phyloP scores from a whole-genome alignment of 2,113 vertebrate genomes.

The Casuarius casuarius region DNA sequence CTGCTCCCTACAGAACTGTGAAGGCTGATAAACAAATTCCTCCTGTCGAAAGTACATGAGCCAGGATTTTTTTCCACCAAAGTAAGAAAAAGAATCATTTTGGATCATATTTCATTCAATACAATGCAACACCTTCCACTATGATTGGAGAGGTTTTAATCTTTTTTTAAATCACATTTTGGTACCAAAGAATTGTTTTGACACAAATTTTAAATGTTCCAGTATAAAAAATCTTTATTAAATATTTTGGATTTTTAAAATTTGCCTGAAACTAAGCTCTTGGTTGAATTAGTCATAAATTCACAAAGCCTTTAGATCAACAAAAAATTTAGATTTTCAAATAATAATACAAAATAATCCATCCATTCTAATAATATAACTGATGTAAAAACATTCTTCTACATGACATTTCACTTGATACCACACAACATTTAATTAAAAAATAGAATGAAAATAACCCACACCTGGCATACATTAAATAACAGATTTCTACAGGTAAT shows the following conservation, averaged over 20 bases:
- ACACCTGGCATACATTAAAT: neutral
- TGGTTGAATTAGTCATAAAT: neutral
- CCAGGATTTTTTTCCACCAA: neutral
- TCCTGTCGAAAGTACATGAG: neutral
- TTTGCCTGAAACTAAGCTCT: neutral
- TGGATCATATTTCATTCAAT: neutral
- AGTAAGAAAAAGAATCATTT: rapidly evolving
- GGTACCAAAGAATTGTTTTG: neutral
- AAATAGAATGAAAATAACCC: neutral
- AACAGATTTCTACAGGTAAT: neutral
- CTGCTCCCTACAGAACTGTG: rapidly evolving
- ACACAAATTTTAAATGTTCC: neutral
- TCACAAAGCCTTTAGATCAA: neutral
- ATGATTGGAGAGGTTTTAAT: neutral
- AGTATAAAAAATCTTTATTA: neutral
- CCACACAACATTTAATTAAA: neutral
- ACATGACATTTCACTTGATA: neutral
- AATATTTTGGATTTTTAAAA: neutral
- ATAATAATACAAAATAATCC: neutral
- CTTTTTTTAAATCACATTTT: neutral
- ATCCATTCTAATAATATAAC: neutral
- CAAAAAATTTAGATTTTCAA: neutral
- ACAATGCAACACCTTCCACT: neutral
- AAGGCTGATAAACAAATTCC: neutral
- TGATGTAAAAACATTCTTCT: neutral